A percentile compares a stretch with the other conserved stretches of the same genome.
Conservation (phyloP, 2,797 vertebrate genomes). For the Takifugu rubripes region DNA sequence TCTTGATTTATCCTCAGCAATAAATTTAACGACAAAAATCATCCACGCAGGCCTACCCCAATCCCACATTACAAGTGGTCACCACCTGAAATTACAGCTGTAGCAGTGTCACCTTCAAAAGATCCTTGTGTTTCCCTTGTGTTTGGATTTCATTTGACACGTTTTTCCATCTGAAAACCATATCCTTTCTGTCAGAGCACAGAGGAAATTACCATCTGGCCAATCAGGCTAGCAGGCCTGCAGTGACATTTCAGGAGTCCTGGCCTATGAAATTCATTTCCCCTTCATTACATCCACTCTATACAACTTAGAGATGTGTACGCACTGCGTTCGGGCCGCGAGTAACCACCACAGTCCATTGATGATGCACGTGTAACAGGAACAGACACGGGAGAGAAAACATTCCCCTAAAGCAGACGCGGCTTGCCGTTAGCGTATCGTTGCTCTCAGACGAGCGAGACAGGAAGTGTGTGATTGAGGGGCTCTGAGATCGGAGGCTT, state of each 20-base stretch:
- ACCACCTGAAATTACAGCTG: constrained; percentile 43
- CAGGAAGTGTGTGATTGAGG: constrained; percentile 59
- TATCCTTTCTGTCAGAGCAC: constrained; percentile 36
- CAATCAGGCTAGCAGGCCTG: constrained; percentile 47
- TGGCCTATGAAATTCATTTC: constrained; percentile 37
- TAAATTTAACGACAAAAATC: constrained; percentile 28
- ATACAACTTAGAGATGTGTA: constrained; percentile 16
- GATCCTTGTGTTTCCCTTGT: neutral
- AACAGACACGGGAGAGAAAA: constrained; percentile 27
- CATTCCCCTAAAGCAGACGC: constrained; percentile 32
- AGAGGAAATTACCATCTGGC: constrained; percentile 59
- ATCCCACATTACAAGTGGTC: constrained; percentile 26
- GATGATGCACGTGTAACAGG: constrained; percentile 26
- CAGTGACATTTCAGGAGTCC: constrained; percentile 40
- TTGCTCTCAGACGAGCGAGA: constrained; percentile 28
- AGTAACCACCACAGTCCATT: constrained; percentile 22
- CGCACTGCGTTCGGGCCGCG: constrained; percentile 18
- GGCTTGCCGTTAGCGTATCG: constrained; percentile 31
- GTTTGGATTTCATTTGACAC: constrained; percentile 45
- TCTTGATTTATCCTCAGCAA: constrained; percentile 29
- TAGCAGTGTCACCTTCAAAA: constrained; percentile 51
- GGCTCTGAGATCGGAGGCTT: constrained; percentile 48
- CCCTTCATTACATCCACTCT: constrained; percentile 39
- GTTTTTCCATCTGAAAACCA: constrained; percentile 67
- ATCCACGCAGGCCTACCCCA: constrained; percentile 12